Evolutionary conservation across 2,888 invertebrate species (phyloP).

Genomic region (Furcula furcula): DNA sequence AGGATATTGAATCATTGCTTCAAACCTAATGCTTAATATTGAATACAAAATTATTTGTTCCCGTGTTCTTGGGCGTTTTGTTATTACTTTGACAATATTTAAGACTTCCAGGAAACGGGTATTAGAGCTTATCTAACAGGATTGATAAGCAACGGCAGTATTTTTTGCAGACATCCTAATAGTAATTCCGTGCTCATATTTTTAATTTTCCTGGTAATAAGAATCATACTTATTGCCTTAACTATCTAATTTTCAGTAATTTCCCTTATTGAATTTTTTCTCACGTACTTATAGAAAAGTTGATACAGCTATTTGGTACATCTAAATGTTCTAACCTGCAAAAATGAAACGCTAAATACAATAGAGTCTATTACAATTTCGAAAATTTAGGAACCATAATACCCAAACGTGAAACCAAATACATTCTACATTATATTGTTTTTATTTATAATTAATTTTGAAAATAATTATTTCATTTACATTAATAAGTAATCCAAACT

Average conservation of each 20-base stretch:
- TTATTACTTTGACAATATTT: constrained; percentile 27
- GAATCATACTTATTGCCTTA: constrained; percentile 72
- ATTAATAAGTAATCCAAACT: constrained; percentile 71
- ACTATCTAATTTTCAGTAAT: constrained; percentile 75
- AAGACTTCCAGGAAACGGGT: constrained; percentile 34
- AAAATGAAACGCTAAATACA: constrained; percentile 77
- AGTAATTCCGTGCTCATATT: constrained; percentile 78
- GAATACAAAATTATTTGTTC: constrained; percentile 64
- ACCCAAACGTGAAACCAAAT: constrained; percentile 80
- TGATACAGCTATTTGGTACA: constrained; percentile 80
- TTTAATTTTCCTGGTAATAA: constrained; percentile 60
- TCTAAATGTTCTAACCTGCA: constrained; percentile 77
- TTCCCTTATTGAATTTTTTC: constrained; percentile 66
- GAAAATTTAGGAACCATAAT: constrained; percentile 83
- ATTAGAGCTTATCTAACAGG: constrained; percentile 58
- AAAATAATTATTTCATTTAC: constrained; percentile 73
- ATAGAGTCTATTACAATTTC: constrained; percentile 82
- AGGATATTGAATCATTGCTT: constrained; percentile 73
- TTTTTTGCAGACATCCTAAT: constrained; percentile 70
- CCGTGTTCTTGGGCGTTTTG: constrained; percentile 22
- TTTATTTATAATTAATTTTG: constrained; percentile 75
- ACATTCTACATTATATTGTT: constrained; percentile 55
- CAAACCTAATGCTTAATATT: constrained; percentile 45
- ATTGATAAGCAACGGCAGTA: constrained; percentile 73
- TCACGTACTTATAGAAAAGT: constrained; percentile 78